These are phyloP conservation scores for Cryptocephalus moraei DNA, from an alignment of 2,888 invertebrate species.

Conservation along the genomic window DNA sequence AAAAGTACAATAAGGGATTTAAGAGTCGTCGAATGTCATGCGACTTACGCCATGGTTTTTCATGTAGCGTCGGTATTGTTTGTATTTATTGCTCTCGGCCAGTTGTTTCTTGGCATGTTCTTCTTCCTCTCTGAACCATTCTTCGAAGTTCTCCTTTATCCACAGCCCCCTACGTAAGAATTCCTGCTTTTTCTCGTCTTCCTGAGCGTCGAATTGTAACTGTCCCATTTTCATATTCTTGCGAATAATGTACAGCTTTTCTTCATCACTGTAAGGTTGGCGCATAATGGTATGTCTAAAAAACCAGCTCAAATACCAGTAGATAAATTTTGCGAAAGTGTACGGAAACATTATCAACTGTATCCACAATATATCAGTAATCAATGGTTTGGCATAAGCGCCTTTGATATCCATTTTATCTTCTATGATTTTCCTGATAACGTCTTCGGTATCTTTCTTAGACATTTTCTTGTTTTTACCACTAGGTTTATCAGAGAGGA, in stretches of 20 bases:
- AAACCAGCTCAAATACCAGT: slow-evolving; percentile 72
- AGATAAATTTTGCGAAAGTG: slow-evolving; percentile 55
- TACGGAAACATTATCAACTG: slow-evolving; percentile 74
- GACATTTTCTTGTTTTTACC: slow-evolving; percentile 30
- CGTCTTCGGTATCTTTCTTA: slow-evolving; percentile 68
- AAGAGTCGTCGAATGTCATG: slow-evolving; percentile 84
- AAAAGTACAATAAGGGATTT: slow-evolving; percentile 19
- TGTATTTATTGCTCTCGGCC: slow-evolving; percentile 79
- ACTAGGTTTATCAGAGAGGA: slow-evolving; percentile 43
- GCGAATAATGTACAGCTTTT: slow-evolving; percentile 75
- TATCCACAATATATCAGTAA: slow-evolving; percentile 71
- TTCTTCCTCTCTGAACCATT: slow-evolving; percentile 74
- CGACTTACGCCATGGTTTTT: slow-evolving; percentile 83
- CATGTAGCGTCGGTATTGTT: slow-evolving; percentile 81
- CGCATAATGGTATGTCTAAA: slow-evolving; percentile 68
- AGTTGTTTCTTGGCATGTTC: slow-evolving; percentile 75
- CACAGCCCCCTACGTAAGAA: slow-evolving; percentile 70
- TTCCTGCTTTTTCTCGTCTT: slow-evolving; percentile 63
- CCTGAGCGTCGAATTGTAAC: slow-evolving; percentile 61
- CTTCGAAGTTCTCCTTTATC: slow-evolving; percentile 67
- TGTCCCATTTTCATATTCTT: slow-evolving; percentile 62
- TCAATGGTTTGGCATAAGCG: slow-evolving; percentile 76
- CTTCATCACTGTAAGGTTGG: slow-evolving; percentile 70
- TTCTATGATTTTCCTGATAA: slow-evolving; percentile 73
- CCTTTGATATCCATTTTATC: slow-evolving; percentile 92